Evolutionary conservation across 2,888 invertebrate genomes (phyloP).

Genomic region (Pemphredon lugubris): DNA sequence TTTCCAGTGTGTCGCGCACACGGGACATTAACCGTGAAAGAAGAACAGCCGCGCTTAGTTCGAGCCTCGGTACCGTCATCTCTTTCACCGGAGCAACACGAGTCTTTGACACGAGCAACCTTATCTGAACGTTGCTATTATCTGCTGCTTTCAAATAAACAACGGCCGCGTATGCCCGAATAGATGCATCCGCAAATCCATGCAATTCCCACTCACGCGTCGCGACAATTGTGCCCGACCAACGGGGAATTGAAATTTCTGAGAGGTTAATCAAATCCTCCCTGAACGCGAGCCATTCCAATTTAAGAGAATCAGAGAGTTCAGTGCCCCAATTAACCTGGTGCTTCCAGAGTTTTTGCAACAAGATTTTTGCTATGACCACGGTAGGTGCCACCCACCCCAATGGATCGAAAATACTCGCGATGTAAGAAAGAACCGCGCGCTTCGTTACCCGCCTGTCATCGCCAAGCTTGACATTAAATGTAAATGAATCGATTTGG

Average conservation of each 20-base stretch:
- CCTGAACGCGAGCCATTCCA: not conserved
- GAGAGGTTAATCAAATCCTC: too few relatives aligned
- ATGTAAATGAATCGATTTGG: not conserved
- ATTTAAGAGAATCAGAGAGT: not conserved
- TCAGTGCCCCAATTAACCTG: not conserved
- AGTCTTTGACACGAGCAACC: not conserved
- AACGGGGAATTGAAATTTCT: not conserved
- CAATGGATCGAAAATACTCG: not conserved
- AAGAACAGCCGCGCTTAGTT: not conserved
- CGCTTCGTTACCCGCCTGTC: not conserved
- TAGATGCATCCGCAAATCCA: conserved; percentile 1
- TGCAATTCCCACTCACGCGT: not conserved
- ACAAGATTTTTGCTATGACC: not conserved
- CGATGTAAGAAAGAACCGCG: not conserved
- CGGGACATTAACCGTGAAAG: not conserved
- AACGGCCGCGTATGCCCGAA: not conserved
- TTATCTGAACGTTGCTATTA: not conserved
- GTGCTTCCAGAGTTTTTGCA: not conserved
- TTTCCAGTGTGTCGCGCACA: not conserved
- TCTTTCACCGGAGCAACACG: not conserved
- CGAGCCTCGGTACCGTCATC: not conserved
- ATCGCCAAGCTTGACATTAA: not conserved
- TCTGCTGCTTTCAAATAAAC: not conserved
- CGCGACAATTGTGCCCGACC: not conserved
- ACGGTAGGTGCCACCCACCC: not conserved